These are phyloP conservation scores for Eidolon helvum DNA, from an alignment of 2,113 vertebrate species.

Conservation along the genomic window DNA sequence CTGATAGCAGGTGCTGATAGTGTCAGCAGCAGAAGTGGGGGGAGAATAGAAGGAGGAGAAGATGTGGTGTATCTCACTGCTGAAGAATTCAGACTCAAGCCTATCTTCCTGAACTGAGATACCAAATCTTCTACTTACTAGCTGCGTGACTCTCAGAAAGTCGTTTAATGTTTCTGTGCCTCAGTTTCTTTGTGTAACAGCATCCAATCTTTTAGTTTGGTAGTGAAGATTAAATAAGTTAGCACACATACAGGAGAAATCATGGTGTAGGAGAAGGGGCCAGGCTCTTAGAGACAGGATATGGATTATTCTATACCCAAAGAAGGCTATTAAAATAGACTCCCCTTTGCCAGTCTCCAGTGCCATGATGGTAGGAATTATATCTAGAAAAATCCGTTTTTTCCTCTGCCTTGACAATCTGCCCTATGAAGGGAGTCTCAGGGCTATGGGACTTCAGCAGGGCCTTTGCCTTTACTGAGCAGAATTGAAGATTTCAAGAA, in stretches of 20 bases:
- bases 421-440: not conserved
- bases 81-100: not conserved
- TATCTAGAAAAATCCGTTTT: not conserved
- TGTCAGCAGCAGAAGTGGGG: not conserved
- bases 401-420: not conserved
- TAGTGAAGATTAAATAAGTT: not conserved
- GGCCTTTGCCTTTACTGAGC: not conserved
- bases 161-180: not conserved
- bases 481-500: not conserved
- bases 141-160: not conserved
- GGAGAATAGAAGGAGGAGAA: too few species aligned
- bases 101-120: not conserved
- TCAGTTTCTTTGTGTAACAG: not conserved
- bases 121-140: not conserved
- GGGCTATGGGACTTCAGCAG: not conserved
- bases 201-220: not conserved
- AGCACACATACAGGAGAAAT: not conserved
- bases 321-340: not conserved
- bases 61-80: not conserved
- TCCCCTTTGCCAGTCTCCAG: not conserved
- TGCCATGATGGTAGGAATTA: not conserved
- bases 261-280: not conserved
- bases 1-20: rapidly evolving
- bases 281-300: not conserved
- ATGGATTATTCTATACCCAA: not conserved